Evolutionary conservation across 2,888 invertebrate genomes (phyloP).

Genomic region (Eilema caniola): DNA sequence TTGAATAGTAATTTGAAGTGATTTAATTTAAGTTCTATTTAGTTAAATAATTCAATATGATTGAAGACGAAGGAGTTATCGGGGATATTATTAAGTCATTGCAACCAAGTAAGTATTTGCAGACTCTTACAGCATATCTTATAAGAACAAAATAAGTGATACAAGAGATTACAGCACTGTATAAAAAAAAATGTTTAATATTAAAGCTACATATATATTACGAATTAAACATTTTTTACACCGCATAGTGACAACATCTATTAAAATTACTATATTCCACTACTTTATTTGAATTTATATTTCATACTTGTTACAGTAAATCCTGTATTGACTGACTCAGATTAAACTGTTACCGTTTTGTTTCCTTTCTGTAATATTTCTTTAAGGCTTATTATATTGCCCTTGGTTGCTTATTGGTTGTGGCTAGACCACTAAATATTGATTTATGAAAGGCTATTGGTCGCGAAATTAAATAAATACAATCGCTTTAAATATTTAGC

Average conservation of each 20-base stretch:
- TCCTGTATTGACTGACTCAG: not conserved
- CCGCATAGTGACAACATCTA: no score
- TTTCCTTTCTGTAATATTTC: not conserved
- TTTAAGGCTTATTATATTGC: not conserved
- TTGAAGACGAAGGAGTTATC: not conserved
- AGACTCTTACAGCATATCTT: not conserved
- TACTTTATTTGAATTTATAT: not conserved
- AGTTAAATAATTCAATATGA: slow-evolving; percentile 3
- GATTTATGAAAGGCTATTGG: no score
- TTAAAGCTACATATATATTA: not conserved
- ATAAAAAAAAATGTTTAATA: no score
- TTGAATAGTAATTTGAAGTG: not conserved
- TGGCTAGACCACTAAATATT: no score
- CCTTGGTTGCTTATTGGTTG: not conserved
- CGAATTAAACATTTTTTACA: no score
- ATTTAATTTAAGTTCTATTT: no score
- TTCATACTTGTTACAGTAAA: not conserved
- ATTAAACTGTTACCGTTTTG: not conserved
- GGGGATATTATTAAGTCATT: not conserved
- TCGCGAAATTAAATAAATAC: no score
- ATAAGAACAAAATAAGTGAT: not conserved
- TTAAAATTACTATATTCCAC: not conserved
- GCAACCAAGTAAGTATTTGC: slow-evolving; percentile 13
- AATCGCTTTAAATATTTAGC: no score
- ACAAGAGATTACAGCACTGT: no score